These are phyloP conservation scores for Dipodomys stephensi DNA, from an alignment of 2,113 vertebrate species.

Conservation along the genomic window DNA sequence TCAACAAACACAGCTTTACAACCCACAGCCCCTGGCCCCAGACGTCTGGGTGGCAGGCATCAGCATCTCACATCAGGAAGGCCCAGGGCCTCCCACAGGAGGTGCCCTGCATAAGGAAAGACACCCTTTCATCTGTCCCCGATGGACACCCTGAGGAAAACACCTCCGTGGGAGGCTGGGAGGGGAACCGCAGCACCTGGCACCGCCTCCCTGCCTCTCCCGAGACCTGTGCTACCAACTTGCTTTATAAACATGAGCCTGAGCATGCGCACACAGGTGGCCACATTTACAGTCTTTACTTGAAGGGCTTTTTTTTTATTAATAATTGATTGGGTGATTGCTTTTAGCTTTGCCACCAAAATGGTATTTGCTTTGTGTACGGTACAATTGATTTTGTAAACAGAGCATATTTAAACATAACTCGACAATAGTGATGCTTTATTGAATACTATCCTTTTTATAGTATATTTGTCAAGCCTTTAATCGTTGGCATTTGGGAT, in stretches of 20 bases:
- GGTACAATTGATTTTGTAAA: conserved; percentile 44
- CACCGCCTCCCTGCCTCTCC: too few species aligned
- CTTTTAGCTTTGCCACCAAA: background rate
- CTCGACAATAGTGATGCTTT: conserved; percentile 4
- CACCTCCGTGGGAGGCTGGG: too few species aligned
- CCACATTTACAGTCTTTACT: background rate
- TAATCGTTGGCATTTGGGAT: background rate
- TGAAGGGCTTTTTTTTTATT: background rate
- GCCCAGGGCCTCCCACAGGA: too few species aligned
- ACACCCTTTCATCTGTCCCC: too few species aligned
- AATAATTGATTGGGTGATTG: conserved; percentile 42
- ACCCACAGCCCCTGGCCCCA: background rate
- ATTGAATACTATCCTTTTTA: conserved; percentile 20
- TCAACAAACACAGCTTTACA: background rate
- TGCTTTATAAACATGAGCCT: background rate
- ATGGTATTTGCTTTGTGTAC: conserved; percentile 7
- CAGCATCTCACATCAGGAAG: too few species aligned
- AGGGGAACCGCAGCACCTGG: too few species aligned
- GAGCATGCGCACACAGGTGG: background rate
- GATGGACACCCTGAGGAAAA: too few species aligned
- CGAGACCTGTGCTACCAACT: too few species aligned
- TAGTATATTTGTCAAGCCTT: background rate
- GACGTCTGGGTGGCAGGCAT: too few species aligned
- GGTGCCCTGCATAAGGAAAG: too few species aligned
- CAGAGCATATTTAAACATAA: conserved; percentile 44